Evolutionary conservation across 2,113 vertebrate genomes (phyloP), one percentile per base, ranked within the genome.

Genomic region (Rhagologus leucostigma): DNA sequence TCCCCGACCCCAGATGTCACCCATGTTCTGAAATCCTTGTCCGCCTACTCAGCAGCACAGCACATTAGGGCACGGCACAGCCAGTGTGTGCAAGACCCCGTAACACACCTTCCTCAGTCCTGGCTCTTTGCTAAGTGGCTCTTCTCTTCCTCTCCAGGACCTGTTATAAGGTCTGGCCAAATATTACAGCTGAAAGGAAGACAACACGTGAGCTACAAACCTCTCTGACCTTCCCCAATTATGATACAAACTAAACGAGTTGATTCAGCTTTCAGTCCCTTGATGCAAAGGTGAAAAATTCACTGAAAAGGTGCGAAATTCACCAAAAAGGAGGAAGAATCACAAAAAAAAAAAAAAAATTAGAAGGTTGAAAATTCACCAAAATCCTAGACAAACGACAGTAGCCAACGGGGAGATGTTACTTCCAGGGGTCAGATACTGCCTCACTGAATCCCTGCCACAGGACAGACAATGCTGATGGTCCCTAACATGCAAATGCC

Each of bases 1-100:
- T 73, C 12, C 6, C 73, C 71, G 77, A 92, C 73, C 90, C 83
- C 81, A 76, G 62, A 69, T 89, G 92, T 65, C 93, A 82, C 57
- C 64, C 29, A 1, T 13, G 23, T 21, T 89, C 90, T 11, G 4
- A 92, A 95, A 85, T 78, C 89, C 74, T 87, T 16, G 37, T 41
- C 91, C 0, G 4, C 87, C 84, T 50, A 8, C 92, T 76, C 84
- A 55, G 89, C 84, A 64, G 89, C 85, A 35, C 6, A 74, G 88
- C 70, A 44, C 55, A 15, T 41, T 0, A 80, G 74, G 81, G 75
- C 90, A 85, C 11, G 7, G 87, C 71, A 22, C 41, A 65, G 79
- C 32, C 16, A 1, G 16, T 6, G 46, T 5, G 30, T 17, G 27
- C 21, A 16, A 49, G 79, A 68, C 50, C 63, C 70, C 64, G 42